These are phyloP conservation scores for Phaethon lepturus DNA, from an alignment of 2,113 vertebrate species.

Conservation along the genomic window DNA sequence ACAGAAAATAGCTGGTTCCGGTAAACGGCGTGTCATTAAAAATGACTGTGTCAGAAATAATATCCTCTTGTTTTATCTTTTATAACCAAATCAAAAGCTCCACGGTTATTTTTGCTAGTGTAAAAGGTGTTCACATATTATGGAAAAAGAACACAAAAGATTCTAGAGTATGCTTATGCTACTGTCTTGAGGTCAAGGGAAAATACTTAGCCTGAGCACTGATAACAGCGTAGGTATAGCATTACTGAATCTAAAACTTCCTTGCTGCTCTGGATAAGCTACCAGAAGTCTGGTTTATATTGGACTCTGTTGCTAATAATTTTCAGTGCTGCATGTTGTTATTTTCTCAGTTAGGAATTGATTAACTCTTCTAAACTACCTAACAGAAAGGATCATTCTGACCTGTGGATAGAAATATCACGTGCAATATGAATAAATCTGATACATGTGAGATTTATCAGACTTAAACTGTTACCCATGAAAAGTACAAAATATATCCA, in stretches of 20 bases:
- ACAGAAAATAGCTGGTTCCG: not conserved
- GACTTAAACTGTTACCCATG: not conserved
- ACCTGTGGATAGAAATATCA: not conserved
- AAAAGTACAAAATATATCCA: not conserved
- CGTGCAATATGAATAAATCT: not conserved
- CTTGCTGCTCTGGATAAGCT: not conserved
- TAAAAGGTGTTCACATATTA: not conserved
- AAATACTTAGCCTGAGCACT: not conserved
- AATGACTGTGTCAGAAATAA: not conserved
- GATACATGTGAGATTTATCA: not conserved
- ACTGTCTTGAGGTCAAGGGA: not conserved
- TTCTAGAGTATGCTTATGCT: not conserved
- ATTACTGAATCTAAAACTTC: not conserved
- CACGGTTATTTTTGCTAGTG: not conserved
- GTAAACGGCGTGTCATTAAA: not conserved
- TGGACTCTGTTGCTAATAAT: not conserved
- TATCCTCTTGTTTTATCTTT: not conserved
- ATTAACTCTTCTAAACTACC: not conserved
- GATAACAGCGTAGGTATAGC: fast-evolving
- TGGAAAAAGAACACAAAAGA: not conserved
- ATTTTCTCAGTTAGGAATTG: not conserved
- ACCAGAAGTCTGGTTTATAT: not conserved
- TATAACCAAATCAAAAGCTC: not conserved
- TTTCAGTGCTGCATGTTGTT: not conserved
- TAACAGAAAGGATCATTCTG: not conserved